These are phyloP conservation scores for Candoia aspera DNA, from an alignment of 2,113 vertebrate genomes.

Conservation along the genomic window DNA sequence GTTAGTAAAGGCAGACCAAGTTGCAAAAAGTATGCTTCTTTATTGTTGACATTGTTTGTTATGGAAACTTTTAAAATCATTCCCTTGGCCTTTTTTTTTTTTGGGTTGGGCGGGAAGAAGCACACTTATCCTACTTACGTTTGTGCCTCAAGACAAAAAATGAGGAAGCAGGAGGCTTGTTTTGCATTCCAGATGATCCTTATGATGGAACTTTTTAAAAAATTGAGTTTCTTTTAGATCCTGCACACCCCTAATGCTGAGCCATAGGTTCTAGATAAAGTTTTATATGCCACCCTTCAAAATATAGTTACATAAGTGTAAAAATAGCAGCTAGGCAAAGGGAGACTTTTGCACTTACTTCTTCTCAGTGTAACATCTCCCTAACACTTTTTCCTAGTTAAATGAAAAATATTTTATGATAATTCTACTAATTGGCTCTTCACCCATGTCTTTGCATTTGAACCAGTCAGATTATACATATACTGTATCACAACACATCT, in stretches of 20 bases:
- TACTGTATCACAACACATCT: neutral
- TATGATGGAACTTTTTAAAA: neutral
- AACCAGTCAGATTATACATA: neutral
- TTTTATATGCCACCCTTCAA: neutral
- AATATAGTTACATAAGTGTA: neutral
- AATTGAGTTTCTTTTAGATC: neutral
- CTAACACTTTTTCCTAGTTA: neutral
- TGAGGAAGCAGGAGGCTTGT: neutral
- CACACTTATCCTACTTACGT: neutral
- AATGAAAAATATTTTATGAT: neutral
- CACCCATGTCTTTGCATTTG: neutral
- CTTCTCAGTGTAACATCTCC: too few relatives aligned
- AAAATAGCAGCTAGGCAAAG: neutral
- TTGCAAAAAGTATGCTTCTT: neutral
- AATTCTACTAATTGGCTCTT: neutral
- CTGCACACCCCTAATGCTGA: neutral
- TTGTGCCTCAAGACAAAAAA: neutral
- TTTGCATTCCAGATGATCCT: neutral
- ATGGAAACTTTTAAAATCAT: neutral
- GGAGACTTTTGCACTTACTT: neutral
- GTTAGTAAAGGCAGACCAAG: neutral
- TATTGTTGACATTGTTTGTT: neutral
- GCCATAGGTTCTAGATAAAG: neutral
- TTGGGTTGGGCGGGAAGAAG: neutral
- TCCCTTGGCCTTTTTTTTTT: neutral